phyloP scores from a whole-genome alignment of 2,888 invertebrate genomes.

The Volucella inflata region DNA sequence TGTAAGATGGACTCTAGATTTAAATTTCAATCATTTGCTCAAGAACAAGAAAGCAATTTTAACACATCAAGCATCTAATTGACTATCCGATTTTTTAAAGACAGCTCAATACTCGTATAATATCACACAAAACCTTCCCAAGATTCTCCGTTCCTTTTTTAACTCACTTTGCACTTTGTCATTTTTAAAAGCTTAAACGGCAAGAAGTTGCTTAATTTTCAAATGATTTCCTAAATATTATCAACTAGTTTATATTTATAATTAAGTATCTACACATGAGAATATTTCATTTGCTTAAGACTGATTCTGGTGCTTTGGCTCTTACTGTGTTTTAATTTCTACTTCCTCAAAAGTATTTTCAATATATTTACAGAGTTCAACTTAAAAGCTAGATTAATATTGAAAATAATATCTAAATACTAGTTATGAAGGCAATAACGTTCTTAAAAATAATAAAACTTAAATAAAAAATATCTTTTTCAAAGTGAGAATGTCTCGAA shows the following conservation, averaged over 20 bases:
- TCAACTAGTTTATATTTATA: constrained; percentile 1
- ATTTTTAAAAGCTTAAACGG: too few relatives aligned
- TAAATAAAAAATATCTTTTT: constrained; percentile 1
- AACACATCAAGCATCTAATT: too few relatives aligned
- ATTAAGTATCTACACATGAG: constrained; percentile 19
- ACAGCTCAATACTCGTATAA: too few relatives aligned
- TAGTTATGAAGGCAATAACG: not conserved
- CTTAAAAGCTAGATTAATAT: constrained; percentile 33
- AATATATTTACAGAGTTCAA: constrained; percentile 61
- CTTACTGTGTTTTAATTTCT: constrained; percentile 65
- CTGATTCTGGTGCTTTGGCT: constrained; percentile 72
- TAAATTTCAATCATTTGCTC: too few relatives aligned
- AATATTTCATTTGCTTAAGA: constrained; percentile 50
- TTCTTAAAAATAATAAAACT: constrained; percentile 9
- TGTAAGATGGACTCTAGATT: too few relatives aligned
- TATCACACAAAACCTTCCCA: too few relatives aligned
- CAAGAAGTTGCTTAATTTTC: too few relatives aligned
- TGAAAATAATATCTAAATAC: not conserved
- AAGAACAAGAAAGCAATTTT: too few relatives aligned
- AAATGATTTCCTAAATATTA: constrained; percentile 5
- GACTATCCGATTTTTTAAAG: too few relatives aligned
- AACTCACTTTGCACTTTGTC: too few relatives aligned
- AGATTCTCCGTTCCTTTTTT: too few relatives aligned
- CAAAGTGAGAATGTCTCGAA: constrained; percentile 1
- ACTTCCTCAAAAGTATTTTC: constrained; percentile 40